Conservation (phyloP, 2,113 vertebrate species). For the Hypanus sabinus region DNA sequence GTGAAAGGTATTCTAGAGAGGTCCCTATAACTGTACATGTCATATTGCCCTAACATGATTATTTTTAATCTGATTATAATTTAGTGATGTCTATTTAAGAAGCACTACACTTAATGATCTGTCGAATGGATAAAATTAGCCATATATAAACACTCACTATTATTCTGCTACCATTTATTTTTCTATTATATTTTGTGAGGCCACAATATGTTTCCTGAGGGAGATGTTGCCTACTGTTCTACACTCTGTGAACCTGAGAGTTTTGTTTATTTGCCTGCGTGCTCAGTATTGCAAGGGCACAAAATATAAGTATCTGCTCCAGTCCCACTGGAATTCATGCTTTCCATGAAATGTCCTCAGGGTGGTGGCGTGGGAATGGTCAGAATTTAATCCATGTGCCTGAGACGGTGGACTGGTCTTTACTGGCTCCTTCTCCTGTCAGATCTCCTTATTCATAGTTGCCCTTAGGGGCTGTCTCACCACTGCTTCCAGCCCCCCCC, state of each 20-base stretch:
- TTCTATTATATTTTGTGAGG: too few species aligned
- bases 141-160: too few species aligned
- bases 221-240: neutral
- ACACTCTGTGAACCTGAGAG: neutral
- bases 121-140: neutral
- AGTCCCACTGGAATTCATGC: neutral
- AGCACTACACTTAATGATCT: neutral
- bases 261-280: neutral
- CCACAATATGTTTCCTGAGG: neutral
- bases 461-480: too few species aligned
- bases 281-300: neutral
- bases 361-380: neutral
- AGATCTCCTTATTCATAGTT: neutral
- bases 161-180: too few species aligned
- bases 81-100: neutral
- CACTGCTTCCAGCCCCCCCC: too few species aligned
- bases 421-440: neutral
- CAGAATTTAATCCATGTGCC: too few species aligned
- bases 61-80: neutral
- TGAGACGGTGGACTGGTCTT: neutral
- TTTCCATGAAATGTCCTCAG: neutral
- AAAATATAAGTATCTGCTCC: neutral
- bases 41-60: neutral
- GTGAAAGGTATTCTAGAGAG: neutral
- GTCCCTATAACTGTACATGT: neutral